Base-by-base conservation (phyloP, 2,797 vertebrate genomes). In the Dicrostonyx torquatus region DNA sequence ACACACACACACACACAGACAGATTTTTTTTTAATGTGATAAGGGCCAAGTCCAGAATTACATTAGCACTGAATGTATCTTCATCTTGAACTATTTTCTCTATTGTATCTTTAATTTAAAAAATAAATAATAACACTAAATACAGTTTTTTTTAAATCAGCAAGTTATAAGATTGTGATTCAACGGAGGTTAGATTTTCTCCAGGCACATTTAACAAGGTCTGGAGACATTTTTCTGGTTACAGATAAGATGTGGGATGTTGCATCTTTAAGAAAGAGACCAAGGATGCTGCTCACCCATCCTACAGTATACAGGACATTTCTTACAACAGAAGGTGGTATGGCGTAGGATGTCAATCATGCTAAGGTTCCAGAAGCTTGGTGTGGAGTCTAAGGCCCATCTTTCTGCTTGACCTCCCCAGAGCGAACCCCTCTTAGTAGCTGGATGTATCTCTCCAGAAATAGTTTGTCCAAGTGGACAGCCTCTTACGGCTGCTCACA, bases 51-150 rank as follows among this genome's bases (percentile, higher is more conserved):
- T 24, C 26, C 26, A 40, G 37, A 14, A 26, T 48, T 89, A 78
- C 73, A 6, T 3, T 83, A 79, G 34, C 34, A 93, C 13, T 12
- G 58, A 87, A 26, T 85, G 82, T 78, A 55, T 43, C 66, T 90
- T 70, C 34, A 12, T 87, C 82, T 93, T 90, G 79, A 94, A 55
- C 15, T 15, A 29, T 90, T 75, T 96, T 94, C 62, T 90, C 62
- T 86, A 3, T 55, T 87, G 43, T 12, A 87, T 83, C 12, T 62
- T 64, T 83, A 77, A 80, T 66, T 68, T 29, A 58, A 60, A 77
- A 29, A 6, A 7, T n/a, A 24, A 75, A 78, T 90, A 89, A 72
- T 70, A 83, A 77, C 79, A 55, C n/a, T 55, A 14, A 11, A 31
- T 62, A 22, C 68, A 60, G 29, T 86, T 11, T 64, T 89, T 90